phyloP scores from a whole-genome alignment of 2,888 invertebrate species.

The Timema cristinae region DNA sequence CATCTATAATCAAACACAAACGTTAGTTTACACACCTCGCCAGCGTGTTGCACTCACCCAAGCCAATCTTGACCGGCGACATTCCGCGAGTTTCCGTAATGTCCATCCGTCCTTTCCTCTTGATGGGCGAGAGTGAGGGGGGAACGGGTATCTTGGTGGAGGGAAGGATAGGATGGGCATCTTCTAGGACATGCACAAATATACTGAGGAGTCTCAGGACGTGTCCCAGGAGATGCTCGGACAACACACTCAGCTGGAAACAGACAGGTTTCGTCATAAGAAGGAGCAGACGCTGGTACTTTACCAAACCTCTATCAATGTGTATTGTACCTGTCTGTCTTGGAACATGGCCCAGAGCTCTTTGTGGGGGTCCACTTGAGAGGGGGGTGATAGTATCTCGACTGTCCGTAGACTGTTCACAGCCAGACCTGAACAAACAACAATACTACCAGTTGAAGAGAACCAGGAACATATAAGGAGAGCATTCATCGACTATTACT shows the following conservation, averaged over 20 bases:
- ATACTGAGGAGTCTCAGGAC: constrained; percentile 68
- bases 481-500: too few relatives aligned
- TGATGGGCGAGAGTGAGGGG: constrained; percentile 31
- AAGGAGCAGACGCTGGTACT: too few relatives aligned
- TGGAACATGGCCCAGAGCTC: constrained; percentile 33
- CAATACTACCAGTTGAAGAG: constrained; percentile 2
- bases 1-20: neutral
- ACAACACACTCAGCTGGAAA: constrained; percentile 48
- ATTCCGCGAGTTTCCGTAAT: constrained; percentile 20
- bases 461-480: neutral
- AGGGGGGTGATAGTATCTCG: constrained; percentile 21
- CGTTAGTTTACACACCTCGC: too few relatives aligned
- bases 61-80: constrained; percentile 27
- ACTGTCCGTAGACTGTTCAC: constrained; percentile 22
- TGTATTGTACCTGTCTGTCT: constrained; percentile 27
- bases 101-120: constrained; percentile 25
- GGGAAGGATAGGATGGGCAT: constrained; percentile 53
- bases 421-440: constrained; percentile 27
- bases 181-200: constrained; percentile 71
- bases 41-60: constrained; percentile 25
- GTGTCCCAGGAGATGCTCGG: constrained; percentile 64
- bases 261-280: neutral
- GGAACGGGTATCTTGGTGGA: constrained; percentile 52
- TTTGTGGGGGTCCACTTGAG: constrained; percentile 16
- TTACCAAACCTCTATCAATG: neutral